Percentiles rank a stretch among this genome's conserved stretches.
These are phyloP conservation scores for Felis catus DNA, from an alignment of 2,113 vertebrate species.

Conservation along the genomic window F.catus_Fca126_mat1.0 CM031413.1:99620501-99621000, in stretches of 20 bases:
- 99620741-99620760: background rate
- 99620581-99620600: background rate
- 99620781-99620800: background rate
- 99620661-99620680: background rate
- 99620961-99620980: too few species aligned
- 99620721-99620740: background rate
- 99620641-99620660: background rate
- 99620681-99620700: background rate
- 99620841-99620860: background rate
- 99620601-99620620: background rate
- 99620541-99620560: background rate
- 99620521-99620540: background rate
- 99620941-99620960: too few species aligned
- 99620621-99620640: background rate
- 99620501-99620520: background rate
- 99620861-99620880: background rate
- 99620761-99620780: background rate
- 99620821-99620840: background rate
- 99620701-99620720: background rate
- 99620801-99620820: background rate
- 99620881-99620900: background rate
- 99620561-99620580: background rate
- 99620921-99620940: too few species aligned
- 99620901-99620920: too few species aligned
- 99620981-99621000: too few species aligned